Evolutionary conservation across 2,113 vertebrate species (phyloP), one percentile per base, ranked within the genome.

Genomic region (Saguinus midas): DNA sequence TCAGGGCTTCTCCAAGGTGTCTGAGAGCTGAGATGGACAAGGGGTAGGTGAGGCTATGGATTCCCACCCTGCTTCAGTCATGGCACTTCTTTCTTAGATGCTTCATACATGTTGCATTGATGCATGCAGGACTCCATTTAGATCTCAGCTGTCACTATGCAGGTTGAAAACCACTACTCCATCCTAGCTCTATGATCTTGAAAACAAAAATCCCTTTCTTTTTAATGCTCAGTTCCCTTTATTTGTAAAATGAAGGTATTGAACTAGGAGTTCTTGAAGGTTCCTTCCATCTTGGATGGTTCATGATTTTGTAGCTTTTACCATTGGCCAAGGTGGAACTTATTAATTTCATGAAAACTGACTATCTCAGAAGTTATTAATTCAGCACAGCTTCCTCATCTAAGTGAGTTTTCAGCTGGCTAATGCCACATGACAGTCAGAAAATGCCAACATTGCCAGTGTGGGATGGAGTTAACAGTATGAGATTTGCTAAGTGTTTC

Each of bases 401-500:
- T 87, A 64, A 50, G 96, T 94, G 92, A 97, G 84, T 96, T 92
- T 95, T 98, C 90, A 95, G 72, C 90, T 82, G 64, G 70, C 80
- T 93, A 96, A 96, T 94, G 96, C 94, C 84, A 94, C 95, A 75
- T 61, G 92, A 73, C 94, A 85, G 92, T 61, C 75, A 80, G 82
- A 95, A 78, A 97, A 97, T 90, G 84, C 95, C 12, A 3, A 72
- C 83, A 35, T 81, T 79, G 82, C 94, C 84, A 72, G 82, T 18
- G 86, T 98, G 98, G 96, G 97, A 75, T 97, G 80, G 88, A 72
- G 94, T 90, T 96, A 96, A 85, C 91, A 91, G 95, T 98, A 82
- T 95, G 95, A 95, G 97, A 87, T 84, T 57, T 96, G 58, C 96
- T 97, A 50, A 95, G 75, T 97, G 50, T 96, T 98, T 98, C 91